Percentiles rank a stretch among this genome's conserved stretches.
These are phyloP conservation scores for Synergus japonicus DNA, from an alignment of 2,888 invertebrate species.

Conservation along the genomic window DNA sequence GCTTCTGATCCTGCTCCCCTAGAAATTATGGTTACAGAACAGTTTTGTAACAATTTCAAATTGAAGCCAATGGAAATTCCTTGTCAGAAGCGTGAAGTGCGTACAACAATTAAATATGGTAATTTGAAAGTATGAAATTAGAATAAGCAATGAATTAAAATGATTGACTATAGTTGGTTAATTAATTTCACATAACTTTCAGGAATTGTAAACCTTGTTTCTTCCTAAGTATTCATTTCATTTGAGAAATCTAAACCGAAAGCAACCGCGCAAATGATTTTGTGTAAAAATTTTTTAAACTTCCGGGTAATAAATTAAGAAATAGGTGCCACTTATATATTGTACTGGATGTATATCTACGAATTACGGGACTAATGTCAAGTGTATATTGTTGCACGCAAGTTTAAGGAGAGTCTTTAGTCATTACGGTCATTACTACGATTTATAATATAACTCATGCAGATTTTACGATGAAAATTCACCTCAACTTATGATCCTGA, in stretches of 20 bases:
- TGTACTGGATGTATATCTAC: background rate
- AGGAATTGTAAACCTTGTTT: background rate
- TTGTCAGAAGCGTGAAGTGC: too few species aligned
- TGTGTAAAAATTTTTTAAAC: slow-evolving; percentile 6
- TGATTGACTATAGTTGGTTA: background rate
- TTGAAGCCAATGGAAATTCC: too few species aligned
- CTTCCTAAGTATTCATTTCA: background rate
- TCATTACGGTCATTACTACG: background rate
- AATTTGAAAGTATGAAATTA: background rate
- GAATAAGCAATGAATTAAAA: background rate
- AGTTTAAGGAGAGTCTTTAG: background rate
- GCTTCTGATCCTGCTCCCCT: too few species aligned
- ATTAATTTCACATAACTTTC: background rate
- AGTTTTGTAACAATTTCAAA: too few species aligned
- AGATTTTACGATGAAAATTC: slow-evolving; percentile 7
- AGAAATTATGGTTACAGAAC: too few species aligned
- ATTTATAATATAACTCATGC: slow-evolving; percentile 23
- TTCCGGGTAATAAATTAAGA: slow-evolving; percentile 25
- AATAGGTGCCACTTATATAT: slow-evolving; percentile 28
- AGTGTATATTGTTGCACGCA: background rate
- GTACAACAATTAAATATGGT: background rate
- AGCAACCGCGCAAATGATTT: background rate
- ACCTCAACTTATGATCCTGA: slow-evolving; percentile 13
- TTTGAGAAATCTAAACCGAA: slow-evolving; percentile 83
- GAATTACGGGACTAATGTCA: slow-evolving; percentile 14